These are phyloP conservation scores for Collichthys lucidus DNA, from an alignment of 2,113 vertebrate species.

Conservation along the genomic window DNA sequence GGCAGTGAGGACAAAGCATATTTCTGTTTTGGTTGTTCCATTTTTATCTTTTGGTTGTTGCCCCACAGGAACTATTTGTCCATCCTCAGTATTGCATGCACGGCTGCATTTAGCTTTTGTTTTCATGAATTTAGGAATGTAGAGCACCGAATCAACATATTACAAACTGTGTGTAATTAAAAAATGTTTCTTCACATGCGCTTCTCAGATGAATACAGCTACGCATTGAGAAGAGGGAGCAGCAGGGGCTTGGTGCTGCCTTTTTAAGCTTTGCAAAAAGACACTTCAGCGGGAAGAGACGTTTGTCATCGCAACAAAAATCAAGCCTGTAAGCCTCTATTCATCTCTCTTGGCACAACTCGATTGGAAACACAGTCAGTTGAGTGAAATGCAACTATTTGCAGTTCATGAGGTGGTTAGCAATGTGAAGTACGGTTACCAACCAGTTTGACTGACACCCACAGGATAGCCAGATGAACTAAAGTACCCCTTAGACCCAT, in stretches of 20 bases:
- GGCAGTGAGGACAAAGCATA: slow-evolving; percentile 37
- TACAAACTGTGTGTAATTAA: slow-evolving; percentile 60
- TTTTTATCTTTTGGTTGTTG: slow-evolving; percentile 41
- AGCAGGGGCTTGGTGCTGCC: slow-evolving; percentile 8
- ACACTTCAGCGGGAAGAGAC: not conserved
- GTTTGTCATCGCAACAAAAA: slow-evolving; percentile 15
- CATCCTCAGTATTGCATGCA: not conserved
- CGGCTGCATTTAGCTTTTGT: not conserved
- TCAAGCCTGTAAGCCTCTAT: not conserved
- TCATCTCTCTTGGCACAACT: not conserved
- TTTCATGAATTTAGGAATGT: slow-evolving; percentile 57
- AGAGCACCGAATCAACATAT: slow-evolving; percentile 57
- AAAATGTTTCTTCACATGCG: slow-evolving; percentile 13
- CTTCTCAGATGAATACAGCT: slow-evolving; percentile 25
- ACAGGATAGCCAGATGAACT: not conserved
- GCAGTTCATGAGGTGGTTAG: not conserved
- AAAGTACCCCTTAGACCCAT: not conserved
- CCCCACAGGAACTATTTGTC: not conserved
- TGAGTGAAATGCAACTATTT: not conserved
- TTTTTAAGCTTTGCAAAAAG: slow-evolving; percentile 3
- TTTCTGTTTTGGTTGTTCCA: slow-evolving; percentile 41
- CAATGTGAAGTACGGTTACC: not conserved
- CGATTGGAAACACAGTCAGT: not conserved
- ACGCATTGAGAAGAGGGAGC: slow-evolving; percentile 8
- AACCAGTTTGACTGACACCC: too few relatives aligned